Base-by-base conservation (phyloP, 2,888 invertebrate genomes). In the Erannis defoliaria region DNA sequence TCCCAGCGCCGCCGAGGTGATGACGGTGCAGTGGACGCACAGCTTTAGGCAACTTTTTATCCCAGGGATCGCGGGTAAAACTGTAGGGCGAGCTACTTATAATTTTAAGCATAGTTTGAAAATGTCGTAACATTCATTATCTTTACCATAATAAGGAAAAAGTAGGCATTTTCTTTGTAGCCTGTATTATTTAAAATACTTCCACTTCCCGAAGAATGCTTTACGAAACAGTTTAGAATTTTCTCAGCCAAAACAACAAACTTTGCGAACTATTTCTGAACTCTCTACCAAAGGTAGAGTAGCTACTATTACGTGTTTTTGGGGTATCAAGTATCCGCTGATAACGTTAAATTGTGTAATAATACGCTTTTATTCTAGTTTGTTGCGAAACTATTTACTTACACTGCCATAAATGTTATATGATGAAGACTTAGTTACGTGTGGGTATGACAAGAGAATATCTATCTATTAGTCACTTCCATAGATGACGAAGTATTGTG, bases 201-300 rank as follows among this genome's bases (percentile, higher is more conserved):
- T 67, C 48, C 40, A 31, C 38, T 54, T 26, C 31, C 42, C 57
- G 63, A 66, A 71, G 66, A 68, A 75, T 71, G 65, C 60, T 66
- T 61, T 37, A 37, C 43, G 48, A 68, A 75, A 70, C 72, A 72
- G 72, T 71, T 73, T 68, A 69, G 71, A 71, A 71, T 70, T 70
- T 68, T 57, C 62, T 67, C 67, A 65, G 58, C 40, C 43, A 42
- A 65, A 68, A 69, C 66, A 68, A 70, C 62, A 62, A 74, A 68
- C 62, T 72, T 73, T 58, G 51, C 16, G 54, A 76, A 76, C 74
- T 77, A 76, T 77, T 72, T 65, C 70, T 62, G 62, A 53, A 19
- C 59, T 55, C 60, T 38, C 40, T 63, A 23, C 68, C 69, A 75
- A 75, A 75, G 73, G 64, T 70, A 64, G 61, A 63, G 66, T 70